phyloP scores from a whole-genome alignment of 2,888 invertebrate species.

The Eristalinus sepulchralis region DNA sequence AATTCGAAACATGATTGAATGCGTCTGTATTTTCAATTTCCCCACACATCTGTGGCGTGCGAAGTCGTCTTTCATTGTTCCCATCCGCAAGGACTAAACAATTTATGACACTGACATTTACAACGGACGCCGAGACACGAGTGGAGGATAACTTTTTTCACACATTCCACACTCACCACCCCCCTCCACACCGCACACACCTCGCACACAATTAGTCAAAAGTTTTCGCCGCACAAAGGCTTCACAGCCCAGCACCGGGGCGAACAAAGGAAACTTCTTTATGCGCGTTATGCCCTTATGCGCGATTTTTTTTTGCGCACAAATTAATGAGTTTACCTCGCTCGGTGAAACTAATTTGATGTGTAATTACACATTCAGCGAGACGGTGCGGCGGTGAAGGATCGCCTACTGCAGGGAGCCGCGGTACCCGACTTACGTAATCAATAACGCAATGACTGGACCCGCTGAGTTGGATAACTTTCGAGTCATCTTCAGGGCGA shows the following conservation, averaged over 20 bases:
- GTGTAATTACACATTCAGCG: background rate
- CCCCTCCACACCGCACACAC: background rate
- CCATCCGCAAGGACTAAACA: background rate
- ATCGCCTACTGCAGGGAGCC: background rate
- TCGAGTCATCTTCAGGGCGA: conserved; percentile 2
- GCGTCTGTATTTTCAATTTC: background rate
- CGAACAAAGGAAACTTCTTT: background rate
- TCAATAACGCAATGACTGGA: background rate
- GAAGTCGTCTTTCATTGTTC: background rate
- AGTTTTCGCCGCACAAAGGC: background rate
- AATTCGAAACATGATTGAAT: background rate
- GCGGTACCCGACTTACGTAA: background rate
- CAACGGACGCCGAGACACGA: background rate
- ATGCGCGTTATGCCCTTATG: background rate
- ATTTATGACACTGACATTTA: background rate
- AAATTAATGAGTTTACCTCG: background rate
- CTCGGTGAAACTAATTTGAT: background rate
- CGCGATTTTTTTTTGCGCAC: background rate
- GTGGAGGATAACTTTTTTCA: background rate
- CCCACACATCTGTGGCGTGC: background rate
- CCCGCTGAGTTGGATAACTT: conserved; percentile 1
- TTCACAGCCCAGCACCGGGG: background rate
- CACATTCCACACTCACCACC: too few relatives aligned
- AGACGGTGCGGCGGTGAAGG: background rate
- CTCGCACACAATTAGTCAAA: background rate